A percentile compares a stretch with the other conserved stretches of the same genome.
Conservation (phyloP, 2,113 vertebrate species). For the Phrynosoma platyrhinos region DNA sequence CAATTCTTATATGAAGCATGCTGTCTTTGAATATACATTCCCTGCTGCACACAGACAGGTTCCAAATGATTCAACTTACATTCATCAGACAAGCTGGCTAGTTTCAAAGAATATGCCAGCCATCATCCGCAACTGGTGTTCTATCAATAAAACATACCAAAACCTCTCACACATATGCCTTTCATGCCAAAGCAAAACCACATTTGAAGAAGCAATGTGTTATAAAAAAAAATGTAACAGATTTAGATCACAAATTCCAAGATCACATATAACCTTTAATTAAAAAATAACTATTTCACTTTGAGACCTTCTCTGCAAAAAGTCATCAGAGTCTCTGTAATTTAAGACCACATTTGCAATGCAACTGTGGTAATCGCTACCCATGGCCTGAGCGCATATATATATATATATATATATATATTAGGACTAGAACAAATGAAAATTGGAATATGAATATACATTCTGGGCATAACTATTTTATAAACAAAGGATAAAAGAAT, state of each 20-base stretch:
- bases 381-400: background rate
- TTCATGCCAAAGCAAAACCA: background rate
- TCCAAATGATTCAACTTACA: constrained; percentile 20
- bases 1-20: background rate
- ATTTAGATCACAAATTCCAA: background rate
- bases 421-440: constrained; percentile 59
- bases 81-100: constrained; percentile 33
- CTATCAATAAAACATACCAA: background rate
- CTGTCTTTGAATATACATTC: constrained; percentile 1
- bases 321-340: constrained; percentile 46
- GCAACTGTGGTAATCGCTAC: constrained; percentile 35
- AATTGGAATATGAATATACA: constrained; percentile 51
- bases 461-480: constrained; percentile 32
- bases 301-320: constrained; percentile 16
- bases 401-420: constrained; percentile 39
- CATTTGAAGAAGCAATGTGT: background rate
- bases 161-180: background rate
- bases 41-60: background rate
- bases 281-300: background rate
- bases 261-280: background rate
- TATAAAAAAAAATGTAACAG: background rate
- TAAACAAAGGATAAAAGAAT: background rate
- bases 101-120: background rate
- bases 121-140: background rate
- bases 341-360: constrained; percentile 50